Evolutionary conservation across 2,113 vertebrate genomes (phyloP).

Genomic region (Pygoscelis adeliae): DNA sequence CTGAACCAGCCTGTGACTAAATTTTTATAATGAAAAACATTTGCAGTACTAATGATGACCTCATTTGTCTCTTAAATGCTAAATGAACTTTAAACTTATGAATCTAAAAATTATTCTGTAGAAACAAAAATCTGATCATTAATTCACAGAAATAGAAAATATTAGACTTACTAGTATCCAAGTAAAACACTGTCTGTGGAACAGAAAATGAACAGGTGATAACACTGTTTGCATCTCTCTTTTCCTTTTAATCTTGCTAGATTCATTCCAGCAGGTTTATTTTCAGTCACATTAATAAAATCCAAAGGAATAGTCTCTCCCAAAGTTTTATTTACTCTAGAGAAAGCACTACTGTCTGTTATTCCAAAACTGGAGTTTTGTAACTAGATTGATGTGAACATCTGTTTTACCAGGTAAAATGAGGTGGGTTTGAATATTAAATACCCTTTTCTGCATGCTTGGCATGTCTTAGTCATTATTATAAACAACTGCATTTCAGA

Average conservation of each 20-base stretch:
- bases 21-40: slow-evolving; percentile 45
- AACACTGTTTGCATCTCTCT: not conserved
- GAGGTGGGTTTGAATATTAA: not conserved
- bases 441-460: not conserved
- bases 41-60: slow-evolving; percentile 27
- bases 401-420: not conserved
- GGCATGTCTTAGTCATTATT: not conserved
- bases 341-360: not conserved
- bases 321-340: not conserved
- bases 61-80: slow-evolving; percentile 43
- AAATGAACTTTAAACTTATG: slow-evolving; percentile 32
- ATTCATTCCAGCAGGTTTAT: slow-evolving; percentile 14
- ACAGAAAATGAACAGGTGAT: slow-evolving; percentile 49
- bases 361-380: not conserved
- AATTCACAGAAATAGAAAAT: not conserved
- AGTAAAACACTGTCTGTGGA: slow-evolving; percentile 40
- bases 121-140: not conserved
- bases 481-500: not conserved
- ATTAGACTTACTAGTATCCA: slow-evolving; percentile 22
- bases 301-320: slow-evolving; percentile 2
- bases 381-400: not conserved
- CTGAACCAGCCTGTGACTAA: slow-evolving; percentile 56
- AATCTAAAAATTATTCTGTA: not conserved
- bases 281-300: slow-evolving; percentile 47
- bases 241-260: slow-evolving; percentile 19